Base-by-base conservation (phyloP, 2,797 vertebrate species). In the Coendou prehensilis region DNA sequence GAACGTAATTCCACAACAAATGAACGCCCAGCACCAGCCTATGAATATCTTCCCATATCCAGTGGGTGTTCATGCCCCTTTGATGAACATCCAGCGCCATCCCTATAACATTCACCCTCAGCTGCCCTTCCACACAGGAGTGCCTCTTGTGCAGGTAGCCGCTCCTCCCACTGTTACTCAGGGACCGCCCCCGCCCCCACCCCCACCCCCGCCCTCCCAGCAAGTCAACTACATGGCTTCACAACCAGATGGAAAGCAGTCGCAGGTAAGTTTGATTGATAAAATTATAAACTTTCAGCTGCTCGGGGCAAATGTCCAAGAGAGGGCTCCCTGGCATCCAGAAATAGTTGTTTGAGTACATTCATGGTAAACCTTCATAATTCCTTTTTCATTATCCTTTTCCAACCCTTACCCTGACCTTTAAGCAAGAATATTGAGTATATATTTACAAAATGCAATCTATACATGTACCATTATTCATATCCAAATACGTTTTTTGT, bases 141-240 rank as follows among this genome's bases (percentile, higher is more conserved):
- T 99, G 91, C 99, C 99, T 89, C 99, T 99, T 87, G 98, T 99
- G 95, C 99, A 99, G 98, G 99, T 99, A 96, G 99, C 99, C n/a
- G 98, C 99, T 89, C 99, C 99, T 41, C 98, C 99, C 14, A 98
- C 93, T 96, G 95, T 99, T 89, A 98, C 99, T 98, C 99, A 99
- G 98, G 99, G 99, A 98, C 99, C 99, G 73, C 99, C 99, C 0
- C 99, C 99, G 0, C 99, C 99, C 20, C 99, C 99, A 11, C 99
- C 99, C 5, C 99, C 99, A 0, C 99, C 99, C 57, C 99, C 99
- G 20, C 99, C 99, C 92, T 99, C 99, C 98, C 99, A 99, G 88
- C 99, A 99, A 97, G 98, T 99, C 97, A 98, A 90, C 98, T 99
- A 99, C 96, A 97, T 99, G 82, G 98, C 98, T 61, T 98, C 99